Conservation (phyloP, 2,888 invertebrate species). For the Rhamphomyia laevipes region DNA sequence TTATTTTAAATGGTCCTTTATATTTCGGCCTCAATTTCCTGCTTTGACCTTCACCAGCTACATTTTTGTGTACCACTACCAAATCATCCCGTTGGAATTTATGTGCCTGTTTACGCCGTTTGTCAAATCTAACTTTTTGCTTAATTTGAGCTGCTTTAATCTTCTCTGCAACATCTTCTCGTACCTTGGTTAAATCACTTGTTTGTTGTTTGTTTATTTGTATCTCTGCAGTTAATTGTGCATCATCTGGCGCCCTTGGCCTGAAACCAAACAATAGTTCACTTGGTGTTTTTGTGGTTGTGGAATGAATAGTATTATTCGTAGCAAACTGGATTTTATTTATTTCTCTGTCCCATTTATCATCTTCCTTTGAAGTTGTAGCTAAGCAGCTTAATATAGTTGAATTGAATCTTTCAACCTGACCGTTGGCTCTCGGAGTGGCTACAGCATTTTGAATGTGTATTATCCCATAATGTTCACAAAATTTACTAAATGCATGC, state of each 20-base stretch:
- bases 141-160: slow-evolving; percentile 8
- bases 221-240: slow-evolving; percentile 3
- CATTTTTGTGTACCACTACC: slow-evolving; percentile 19
- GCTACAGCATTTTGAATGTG: slow-evolving; percentile 19
- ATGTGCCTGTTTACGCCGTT: slow-evolving; percentile 5
- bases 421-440: slow-evolving; percentile 22
- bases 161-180: not conserved
- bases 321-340: slow-evolving; percentile 15
- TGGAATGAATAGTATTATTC: slow-evolving; percentile 16
- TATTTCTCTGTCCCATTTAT: slow-evolving; percentile 16
- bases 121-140: slow-evolving; percentile 7
- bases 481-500: slow-evolving; percentile 23
- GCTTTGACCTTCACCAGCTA: slow-evolving; percentile 13
- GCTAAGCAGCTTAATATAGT: slow-evolving; percentile 16
- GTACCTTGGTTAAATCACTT: slow-evolving; percentile 1
- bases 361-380: slow-evolving; percentile 14
- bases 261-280: slow-evolving; percentile 13
- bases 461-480: slow-evolving; percentile 14
- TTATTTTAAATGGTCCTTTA: slow-evolving; percentile 20
- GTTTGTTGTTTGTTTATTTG: slow-evolving; percentile 2
- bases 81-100: slow-evolving; percentile 15
- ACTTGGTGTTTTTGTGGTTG: slow-evolving; percentile 14
- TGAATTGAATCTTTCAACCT: slow-evolving; percentile 20
- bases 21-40: slow-evolving; percentile 20
- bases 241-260: slow-evolving; percentile 7